phyloP scores from a whole-genome alignment of 2,888 invertebrate species.

The Mellilla xanthometata region DNA sequence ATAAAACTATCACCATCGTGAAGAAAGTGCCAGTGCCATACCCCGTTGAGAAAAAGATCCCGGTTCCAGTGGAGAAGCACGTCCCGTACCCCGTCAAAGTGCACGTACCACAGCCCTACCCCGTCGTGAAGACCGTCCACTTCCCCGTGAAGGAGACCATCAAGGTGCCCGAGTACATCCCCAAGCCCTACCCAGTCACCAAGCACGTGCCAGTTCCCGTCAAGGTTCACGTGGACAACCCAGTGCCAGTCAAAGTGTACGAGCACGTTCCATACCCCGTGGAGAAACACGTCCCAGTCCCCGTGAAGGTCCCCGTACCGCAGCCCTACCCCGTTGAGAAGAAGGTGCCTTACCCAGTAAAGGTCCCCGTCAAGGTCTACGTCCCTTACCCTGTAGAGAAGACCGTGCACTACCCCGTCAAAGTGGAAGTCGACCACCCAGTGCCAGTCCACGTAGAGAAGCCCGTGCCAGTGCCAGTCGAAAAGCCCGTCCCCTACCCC shows the following conservation, averaged over 20 bases:
- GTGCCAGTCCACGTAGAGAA: constrained; percentile 86
- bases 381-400: constrained; percentile 90
- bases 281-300: constrained; percentile 85
- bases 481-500: constrained; percentile 89
- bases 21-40: constrained; percentile 89
- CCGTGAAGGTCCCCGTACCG: constrained; percentile 87
- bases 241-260: constrained; percentile 84
- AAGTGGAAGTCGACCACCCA: constrained; percentile 86
- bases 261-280: constrained; percentile 87
- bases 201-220: constrained; percentile 86
- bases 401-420: constrained; percentile 87
- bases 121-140: constrained; percentile 86
- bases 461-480: constrained; percentile 87
- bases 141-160: constrained; percentile 85
- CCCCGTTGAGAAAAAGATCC: constrained; percentile 87
- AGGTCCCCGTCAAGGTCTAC: constrained; percentile 87
- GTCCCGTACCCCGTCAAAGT: constrained; percentile 87
- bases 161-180: constrained; percentile 86
- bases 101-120: constrained; percentile 87
- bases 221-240: constrained; percentile 86
- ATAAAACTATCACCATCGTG: constrained; percentile 86
- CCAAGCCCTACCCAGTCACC: constrained; percentile 86
- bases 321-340: constrained; percentile 89
- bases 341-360: constrained; percentile 84
- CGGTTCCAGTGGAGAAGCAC: constrained; percentile 86